A percentile compares a stretch with the other conserved stretches of the same genome.
Conservation (phyloP, 2,797 vertebrate genomes). For the Hydrocynus forskahlii region DNA sequence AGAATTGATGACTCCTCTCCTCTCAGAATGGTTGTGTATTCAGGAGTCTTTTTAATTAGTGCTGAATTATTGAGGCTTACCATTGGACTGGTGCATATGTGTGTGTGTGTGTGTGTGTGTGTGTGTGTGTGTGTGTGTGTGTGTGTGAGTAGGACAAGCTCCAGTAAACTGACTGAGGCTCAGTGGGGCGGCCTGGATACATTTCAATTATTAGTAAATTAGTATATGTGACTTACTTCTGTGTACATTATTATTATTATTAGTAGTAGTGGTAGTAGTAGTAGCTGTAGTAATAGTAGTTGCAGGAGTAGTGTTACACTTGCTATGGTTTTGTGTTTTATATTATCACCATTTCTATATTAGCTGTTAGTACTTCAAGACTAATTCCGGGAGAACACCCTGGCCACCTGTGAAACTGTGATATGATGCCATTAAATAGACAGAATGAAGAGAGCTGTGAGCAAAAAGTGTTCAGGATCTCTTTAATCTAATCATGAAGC, state of each 20-base stretch:
- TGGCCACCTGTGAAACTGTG: slow-evolving; percentile 39
- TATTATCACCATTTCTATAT: slow-evolving; percentile 31
- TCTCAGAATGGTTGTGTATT: slow-evolving; percentile 62
- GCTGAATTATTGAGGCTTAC: slow-evolving; percentile 74
- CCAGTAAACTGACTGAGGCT: slow-evolving; percentile 56
- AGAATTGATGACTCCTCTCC: slow-evolving; percentile 65
- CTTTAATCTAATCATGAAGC: slow-evolving; percentile 49
- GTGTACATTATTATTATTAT: not conserved
- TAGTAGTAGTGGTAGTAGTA: not conserved
- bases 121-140: slow-evolving; percentile 34
- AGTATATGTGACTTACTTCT: not conserved
- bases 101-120: slow-evolving; percentile 37
- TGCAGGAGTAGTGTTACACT: not conserved
- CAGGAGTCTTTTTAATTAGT: slow-evolving; percentile 72
- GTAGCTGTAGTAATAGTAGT: not conserved
- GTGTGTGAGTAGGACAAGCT: slow-evolving; percentile 24
- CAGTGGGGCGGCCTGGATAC: slow-evolving; percentile 55
- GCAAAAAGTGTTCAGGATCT: slow-evolving; percentile 47
- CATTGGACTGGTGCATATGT: slow-evolving; percentile 41
- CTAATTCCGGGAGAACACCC: slow-evolving; percentile 50
- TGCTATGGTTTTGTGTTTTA: not conserved
- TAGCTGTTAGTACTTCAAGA: slow-evolving; percentile 59
- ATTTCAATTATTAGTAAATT: slow-evolving; percentile 18
- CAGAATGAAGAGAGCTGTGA: slow-evolving; percentile 34
- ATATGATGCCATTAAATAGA: slow-evolving; percentile 35